Percentiles rank a stretch among this genome's conserved stretches.
These are phyloP conservation scores for Fistularia commersonii DNA, from an alignment of 2,797 vertebrate species.

Conservation along the genomic window DNA sequence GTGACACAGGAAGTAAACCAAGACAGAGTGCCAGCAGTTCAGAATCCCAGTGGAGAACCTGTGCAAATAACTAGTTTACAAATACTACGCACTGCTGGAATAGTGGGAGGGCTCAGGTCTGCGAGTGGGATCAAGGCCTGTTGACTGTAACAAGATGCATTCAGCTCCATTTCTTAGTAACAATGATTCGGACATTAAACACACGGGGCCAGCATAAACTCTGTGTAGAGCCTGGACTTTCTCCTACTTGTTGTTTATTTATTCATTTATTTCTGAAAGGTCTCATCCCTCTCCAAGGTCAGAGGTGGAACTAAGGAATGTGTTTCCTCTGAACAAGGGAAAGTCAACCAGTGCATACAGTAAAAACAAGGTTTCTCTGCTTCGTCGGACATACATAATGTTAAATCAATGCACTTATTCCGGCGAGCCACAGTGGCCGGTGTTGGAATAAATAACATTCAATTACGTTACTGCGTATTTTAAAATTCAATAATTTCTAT, in stretches of 20 bases:
- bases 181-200: constrained; percentile 10
- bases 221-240: constrained; percentile 36
- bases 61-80: constrained; percentile 5
- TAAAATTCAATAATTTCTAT: no score
- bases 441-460: no score
- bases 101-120: constrained; percentile 6
- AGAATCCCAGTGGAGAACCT: constrained; percentile 31
- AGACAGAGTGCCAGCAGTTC: constrained; percentile 47
- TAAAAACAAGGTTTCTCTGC: constrained; percentile 28
- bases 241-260: constrained; percentile 60
- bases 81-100: constrained; percentile 1
- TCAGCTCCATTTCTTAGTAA: no score
- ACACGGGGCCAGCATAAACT: constrained; percentile 6
- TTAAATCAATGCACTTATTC: background rate
- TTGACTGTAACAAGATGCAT: constrained; percentile 1
- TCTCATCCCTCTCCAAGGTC: constrained; percentile 60
- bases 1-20: constrained; percentile 55
- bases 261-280: constrained; percentile 62
- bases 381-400: no score
- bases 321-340: constrained; percentile 62
- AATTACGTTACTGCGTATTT: no score
- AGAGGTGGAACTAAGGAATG: constrained; percentile 68
- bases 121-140: background rate
- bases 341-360: constrained; percentile 48
- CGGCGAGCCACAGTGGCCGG: no score